phyloP scores from a whole-genome alignment of 2,113 vertebrate genomes.

The Chrysochloris asiatica region DNA sequence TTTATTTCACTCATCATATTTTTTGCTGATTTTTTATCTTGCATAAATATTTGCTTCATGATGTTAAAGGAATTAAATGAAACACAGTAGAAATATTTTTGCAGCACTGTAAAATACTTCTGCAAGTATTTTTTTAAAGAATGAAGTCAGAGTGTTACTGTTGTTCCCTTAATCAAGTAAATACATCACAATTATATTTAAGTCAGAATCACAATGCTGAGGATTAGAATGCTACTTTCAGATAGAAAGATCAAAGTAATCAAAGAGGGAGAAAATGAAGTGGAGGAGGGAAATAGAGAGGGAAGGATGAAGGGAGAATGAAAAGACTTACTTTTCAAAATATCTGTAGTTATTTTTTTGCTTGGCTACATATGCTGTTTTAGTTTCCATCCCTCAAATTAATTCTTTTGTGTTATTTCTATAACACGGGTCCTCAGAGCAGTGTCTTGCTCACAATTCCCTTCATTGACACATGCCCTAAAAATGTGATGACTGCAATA shows the following conservation, averaged over 20 bases:
- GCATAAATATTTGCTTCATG: conserved; percentile 37
- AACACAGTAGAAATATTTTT: conserved; percentile 25
- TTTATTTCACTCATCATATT: conserved; percentile 25
- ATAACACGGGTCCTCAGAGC: conserved; percentile 35
- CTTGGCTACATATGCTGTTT: conserved; percentile 47
- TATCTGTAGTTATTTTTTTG: not conserved
- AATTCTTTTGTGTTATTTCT: conserved; percentile 64
- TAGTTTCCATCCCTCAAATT: conserved; percentile 44
- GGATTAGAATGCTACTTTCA: conserved; percentile 20
- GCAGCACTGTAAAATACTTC: not conserved
- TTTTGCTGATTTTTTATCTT: conserved; percentile 38
- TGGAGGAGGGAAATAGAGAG: no score
- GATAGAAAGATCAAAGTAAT: conserved; percentile 11
- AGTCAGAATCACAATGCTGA: not conserved
- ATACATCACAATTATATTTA: conserved; percentile 4
- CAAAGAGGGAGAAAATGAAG: no score
- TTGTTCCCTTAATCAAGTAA: not conserved
- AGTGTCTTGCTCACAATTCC: conserved; percentile 44
- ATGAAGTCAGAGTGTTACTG: not conserved
- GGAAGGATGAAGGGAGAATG: no score
- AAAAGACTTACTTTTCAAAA: no score
- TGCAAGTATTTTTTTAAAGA: not conserved
- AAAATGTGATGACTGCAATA: conserved; percentile 41
- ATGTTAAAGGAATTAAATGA: conserved; percentile 16
- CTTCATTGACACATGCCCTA: conserved; percentile 8